Percentiles rank a stretch among this genome's conserved stretches.
phyloP scores from a whole-genome alignment of 2,797 vertebrate genomes.

The Channa striata region DNA sequence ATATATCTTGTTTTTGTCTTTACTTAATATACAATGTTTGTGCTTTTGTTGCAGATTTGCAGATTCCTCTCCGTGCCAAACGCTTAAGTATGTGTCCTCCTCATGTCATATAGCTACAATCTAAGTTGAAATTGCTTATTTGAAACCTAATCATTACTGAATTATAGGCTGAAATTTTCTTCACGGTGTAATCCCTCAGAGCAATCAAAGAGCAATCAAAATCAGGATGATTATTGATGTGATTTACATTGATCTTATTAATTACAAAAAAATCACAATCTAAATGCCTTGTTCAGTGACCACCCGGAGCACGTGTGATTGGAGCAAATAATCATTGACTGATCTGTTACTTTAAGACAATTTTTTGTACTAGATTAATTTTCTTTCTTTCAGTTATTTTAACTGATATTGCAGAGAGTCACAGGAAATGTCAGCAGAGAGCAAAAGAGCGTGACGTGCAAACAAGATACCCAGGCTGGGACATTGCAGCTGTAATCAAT shows the following conservation, averaged over 20 bases:
- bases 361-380: too few relatives aligned
- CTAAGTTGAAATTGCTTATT: conserved; percentile 13
- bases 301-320: not conserved
- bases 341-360: not conserved
- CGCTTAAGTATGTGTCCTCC: conserved; percentile 70
- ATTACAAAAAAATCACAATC: conserved; percentile 6
- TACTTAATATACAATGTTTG: conserved; percentile 48
- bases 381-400: not conserved
- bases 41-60: conserved; percentile 77
- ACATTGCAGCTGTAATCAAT: not conserved
- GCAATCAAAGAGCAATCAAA: conserved; percentile 24
- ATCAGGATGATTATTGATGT: conserved; percentile 17
- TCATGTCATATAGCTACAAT: conserved; percentile 17
- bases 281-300: not conserved
- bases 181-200: conserved; percentile 6
- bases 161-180: conserved; percentile 8
- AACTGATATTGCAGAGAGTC: too few relatives aligned
- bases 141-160: conserved; percentile 26
- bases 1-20: conserved; percentile 15
- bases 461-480: not conserved
- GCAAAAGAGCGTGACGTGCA: not conserved
- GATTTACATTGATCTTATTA: conserved; percentile 32
- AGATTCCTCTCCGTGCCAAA: conserved; percentile 54
- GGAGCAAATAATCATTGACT: not conserved
- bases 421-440: too few relatives aligned